Base-by-base conservation (phyloP, 2,113 vertebrate genomes). In the Aleadryas rufinucha region DNA sequence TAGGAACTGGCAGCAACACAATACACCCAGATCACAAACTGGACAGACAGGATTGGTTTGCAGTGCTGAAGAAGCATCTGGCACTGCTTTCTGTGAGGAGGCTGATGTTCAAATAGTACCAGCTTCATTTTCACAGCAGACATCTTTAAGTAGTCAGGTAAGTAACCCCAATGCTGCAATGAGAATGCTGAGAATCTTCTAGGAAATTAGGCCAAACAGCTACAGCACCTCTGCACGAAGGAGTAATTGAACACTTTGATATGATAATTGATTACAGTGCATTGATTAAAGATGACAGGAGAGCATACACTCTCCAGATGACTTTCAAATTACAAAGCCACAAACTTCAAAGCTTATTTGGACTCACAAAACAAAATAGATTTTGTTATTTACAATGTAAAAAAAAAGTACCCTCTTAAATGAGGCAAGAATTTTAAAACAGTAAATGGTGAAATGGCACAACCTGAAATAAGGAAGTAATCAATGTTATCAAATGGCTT, bases 401-500 rank as follows among this genome's bases (percentile, higher is more conserved):
- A 89, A 96, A 96, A 89, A 84, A 50, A 1, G 24, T 39, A 93
- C 88, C 69, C 57, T 93, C 54, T 56, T 94, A 97, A 97, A 97
- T 94, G 93, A 96, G 61, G 94, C 81, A 89, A 90, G 95, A 97
- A 97, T 98, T 96, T 96, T 90, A 95, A 94, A 96, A 95, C 91
- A 95, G 85, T 56, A 93, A 96, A 95, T 68, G 56, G 89, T 97
- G 92, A 97, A 97, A 98, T 92, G 93, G 95, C 96, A 94, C 96
- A 97, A 98, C 97, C 97, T 98, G 97, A 98, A 99, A 98, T 98
- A 98, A 98, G 98, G 98, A 98, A 98, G 98, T 98, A 98, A 98
- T 98, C 98, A 98, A 96, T 97, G 98, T 97, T 97, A 98, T 98
- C 98, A 98, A 98, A 98, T 98, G 97, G 98, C 96, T 99, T 98